Conservation (phyloP, 2,888 invertebrate species). For the Autographa gamma region DNA sequence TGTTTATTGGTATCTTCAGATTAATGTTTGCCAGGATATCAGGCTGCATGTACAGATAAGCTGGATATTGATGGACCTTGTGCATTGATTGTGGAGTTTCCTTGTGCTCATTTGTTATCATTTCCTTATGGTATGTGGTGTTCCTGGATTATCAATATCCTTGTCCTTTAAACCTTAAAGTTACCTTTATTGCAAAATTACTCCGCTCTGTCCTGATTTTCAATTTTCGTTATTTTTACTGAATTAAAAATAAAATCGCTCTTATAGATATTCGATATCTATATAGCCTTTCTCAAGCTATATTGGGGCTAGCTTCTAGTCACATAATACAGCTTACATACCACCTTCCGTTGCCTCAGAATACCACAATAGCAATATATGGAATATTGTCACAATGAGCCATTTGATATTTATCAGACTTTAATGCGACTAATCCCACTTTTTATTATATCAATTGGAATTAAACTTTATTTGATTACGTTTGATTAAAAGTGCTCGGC, state of each 20-base stretch:
- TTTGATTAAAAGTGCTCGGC: constrained; percentile 35
- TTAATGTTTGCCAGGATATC: constrained; percentile 37
- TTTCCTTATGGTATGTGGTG: background rate
- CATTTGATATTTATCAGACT: background rate
- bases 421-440: background rate
- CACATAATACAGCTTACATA: no score
- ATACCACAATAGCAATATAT: no score
- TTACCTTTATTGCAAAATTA: no score
- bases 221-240: no score
- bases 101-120: constrained; percentile 24
- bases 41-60: constrained; percentile 33
- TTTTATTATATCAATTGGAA: background rate
- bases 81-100: constrained; percentile 26
- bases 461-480: constrained; percentile 35
- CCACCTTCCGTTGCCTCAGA: no score
- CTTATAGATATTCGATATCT: no score
- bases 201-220: no score
- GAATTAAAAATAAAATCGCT: no score
- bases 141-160: background rate
- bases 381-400: background rate
- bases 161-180: no score
- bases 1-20: constrained; percentile 27
- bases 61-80: constrained; percentile 13
- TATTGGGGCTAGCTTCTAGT: no score
- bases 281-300: no score